Conservation (phyloP, 2,888 invertebrate species). For the Drosophila paramelanica region DNA sequence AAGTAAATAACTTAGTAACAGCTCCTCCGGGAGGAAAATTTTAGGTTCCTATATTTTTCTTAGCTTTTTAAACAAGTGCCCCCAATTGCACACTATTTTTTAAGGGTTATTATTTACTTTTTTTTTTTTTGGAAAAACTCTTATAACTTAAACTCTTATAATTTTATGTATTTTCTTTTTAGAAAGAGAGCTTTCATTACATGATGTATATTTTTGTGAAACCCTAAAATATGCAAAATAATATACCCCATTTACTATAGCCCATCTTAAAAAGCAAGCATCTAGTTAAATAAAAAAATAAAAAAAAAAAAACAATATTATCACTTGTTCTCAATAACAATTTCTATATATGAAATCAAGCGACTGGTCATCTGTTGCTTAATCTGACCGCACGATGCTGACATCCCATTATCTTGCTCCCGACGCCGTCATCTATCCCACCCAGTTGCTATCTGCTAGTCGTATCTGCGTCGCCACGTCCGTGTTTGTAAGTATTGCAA, state of each 20-base stretch:
- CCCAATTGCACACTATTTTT: too few species aligned
- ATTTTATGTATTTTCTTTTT: too few species aligned
- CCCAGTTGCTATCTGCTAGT: conserved; percentile 55
- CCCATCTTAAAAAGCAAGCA: conserved; percentile 52
- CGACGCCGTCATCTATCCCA: conserved; percentile 25
- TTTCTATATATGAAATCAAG: conserved; percentile 54
- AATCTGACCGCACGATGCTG: conserved; percentile 62
- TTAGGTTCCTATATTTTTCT: too few species aligned
- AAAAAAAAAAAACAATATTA: conserved; percentile 79
- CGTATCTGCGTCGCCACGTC: conserved; percentile 62
- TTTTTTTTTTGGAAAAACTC: too few species aligned
- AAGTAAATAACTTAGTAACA: neutral
- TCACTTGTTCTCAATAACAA: conserved; percentile 84
- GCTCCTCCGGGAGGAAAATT: neutral
- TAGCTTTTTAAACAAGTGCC: too few species aligned
- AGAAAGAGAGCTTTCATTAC: neutral
- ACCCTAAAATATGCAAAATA: neutral
- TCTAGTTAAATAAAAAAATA: conserved; percentile 82
- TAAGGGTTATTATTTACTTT: too few species aligned
- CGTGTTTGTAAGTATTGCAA: conserved; percentile 64
- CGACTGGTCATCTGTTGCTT: conserved; percentile 65
- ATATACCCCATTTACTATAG: conserved; percentile 32
- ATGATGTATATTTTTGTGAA: too few species aligned
- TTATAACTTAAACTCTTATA: too few species aligned
- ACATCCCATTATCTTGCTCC: conserved; percentile 15